Percentiles rank a stretch among this genome's conserved stretches.
Evolutionary conservation across 2,797 vertebrate species (phyloP).

Genomic region (Scleropages formosus): DNA sequence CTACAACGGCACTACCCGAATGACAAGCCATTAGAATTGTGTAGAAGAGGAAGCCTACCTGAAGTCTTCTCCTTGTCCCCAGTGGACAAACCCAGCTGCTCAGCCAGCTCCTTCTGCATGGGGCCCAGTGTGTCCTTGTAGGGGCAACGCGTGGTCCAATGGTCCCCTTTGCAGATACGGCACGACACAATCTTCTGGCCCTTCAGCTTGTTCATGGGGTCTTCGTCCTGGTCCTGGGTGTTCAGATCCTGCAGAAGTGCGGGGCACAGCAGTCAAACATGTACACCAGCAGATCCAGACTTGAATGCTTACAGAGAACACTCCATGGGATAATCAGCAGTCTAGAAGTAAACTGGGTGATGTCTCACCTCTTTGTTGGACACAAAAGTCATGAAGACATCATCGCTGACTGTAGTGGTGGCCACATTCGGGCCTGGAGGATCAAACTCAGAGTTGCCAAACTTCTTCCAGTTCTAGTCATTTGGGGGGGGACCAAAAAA

Average conservation of each 20-base stretch:
- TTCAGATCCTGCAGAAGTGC: slow-evolving; percentile 78
- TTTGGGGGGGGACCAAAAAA: neutral
- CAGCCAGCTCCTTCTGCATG: slow-evolving; percentile 96
- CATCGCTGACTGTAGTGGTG: slow-evolving; percentile 93
- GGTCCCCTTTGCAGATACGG: slow-evolving; percentile 95
- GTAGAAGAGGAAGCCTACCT: slow-evolving; percentile 61
- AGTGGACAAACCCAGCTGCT: slow-evolving; percentile 89
- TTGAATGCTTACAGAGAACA: neutral
- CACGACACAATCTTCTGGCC: slow-evolving; percentile 97
- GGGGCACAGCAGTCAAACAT: neutral
- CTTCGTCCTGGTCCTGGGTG: slow-evolving; percentile 88
- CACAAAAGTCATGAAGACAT: slow-evolving; percentile 96
- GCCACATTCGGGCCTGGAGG: slow-evolving; percentile 87
- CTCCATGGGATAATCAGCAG: neutral
- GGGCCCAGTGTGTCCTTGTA: slow-evolving; percentile 96
- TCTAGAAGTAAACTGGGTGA: no score
- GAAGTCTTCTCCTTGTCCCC: slow-evolving; percentile 87
- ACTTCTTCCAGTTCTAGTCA: slow-evolving; percentile 95
- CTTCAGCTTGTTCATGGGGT: slow-evolving; percentile 96
- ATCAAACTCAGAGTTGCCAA: slow-evolving; percentile 89
- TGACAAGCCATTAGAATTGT: no score
- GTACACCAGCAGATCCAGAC: neutral
- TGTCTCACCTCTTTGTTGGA: slow-evolving; percentile 92
- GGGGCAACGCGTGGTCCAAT: slow-evolving; percentile 96
- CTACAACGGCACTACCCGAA: neutral